Evolutionary conservation across 2,888 invertebrate species (phyloP).

Genomic region (Phrixothrix hirtus): DNA sequence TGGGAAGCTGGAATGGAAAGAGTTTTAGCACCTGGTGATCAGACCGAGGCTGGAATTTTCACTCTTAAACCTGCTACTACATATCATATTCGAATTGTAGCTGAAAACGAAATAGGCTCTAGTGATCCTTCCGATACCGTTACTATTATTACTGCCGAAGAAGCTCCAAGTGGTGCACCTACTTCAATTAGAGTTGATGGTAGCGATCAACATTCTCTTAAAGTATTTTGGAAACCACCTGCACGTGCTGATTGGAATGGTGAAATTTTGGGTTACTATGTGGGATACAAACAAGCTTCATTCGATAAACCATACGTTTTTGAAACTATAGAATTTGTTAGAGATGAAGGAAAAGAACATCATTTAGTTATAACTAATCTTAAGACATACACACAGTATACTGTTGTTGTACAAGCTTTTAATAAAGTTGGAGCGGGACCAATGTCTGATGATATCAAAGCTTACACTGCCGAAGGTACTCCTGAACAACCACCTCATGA

Average conservation of each 20-base stretch:
- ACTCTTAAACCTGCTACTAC: constrained; percentile 89
- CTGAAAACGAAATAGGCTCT: constrained; percentile 91
- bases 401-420: constrained; percentile 93
- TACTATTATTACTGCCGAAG: constrained; percentile 93
- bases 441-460: constrained; percentile 83
- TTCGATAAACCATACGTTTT: constrained; percentile 86
- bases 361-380: constrained; percentile 63
- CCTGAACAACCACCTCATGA: constrained; percentile 91
- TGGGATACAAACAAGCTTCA: constrained; percentile 83
- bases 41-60: constrained; percentile 86
- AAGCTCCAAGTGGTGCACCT: constrained; percentile 79
- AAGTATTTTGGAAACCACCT: constrained; percentile 91
- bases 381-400: constrained; percentile 92
- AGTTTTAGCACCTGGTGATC: constrained; percentile 86
- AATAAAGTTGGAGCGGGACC: constrained; percentile 94
- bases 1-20: constrained; percentile 87
- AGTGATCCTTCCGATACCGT: constrained; percentile 92
- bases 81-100: constrained; percentile 89
- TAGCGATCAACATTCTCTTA: constrained; percentile 82
- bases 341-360: constrained; percentile 90
- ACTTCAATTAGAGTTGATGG: constrained; percentile 84
- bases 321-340: constrained; percentile 88
- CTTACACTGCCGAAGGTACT: constrained; percentile 92
- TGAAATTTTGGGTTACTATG: constrained; percentile 87
- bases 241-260: constrained; percentile 90